Evolutionary conservation across 2,888 invertebrate genomes (phyloP), one percentile per base, ranked within the genome.

Genomic region (Eupithecia subfuscata): DNA sequence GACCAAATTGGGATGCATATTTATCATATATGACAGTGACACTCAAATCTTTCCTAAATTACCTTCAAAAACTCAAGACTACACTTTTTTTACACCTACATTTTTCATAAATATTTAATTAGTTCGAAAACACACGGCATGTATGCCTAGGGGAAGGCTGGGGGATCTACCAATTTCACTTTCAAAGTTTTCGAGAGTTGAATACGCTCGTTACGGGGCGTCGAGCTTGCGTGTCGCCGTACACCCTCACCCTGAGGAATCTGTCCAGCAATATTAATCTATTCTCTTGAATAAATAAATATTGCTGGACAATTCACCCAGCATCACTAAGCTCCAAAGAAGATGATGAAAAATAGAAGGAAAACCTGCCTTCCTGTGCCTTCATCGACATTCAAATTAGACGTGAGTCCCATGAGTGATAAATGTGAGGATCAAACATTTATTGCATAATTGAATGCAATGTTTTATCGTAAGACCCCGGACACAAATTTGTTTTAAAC

Each of bases 401-500:
- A 56, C 1, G 22, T 12, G 56, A 22, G 56, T 56, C 11, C 18
- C 56, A 56, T 12, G 2, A 63, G 30, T 30, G 3, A 63, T 8
- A 63, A 16, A 63, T 16, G 6, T 63, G 30, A 16, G 4, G 9
- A 65, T 37, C 9, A 65, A 65, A 67, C 40, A 18, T 48, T 30
- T 12, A 56, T 43, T 37, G 18, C 43, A 71, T 63, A 60, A 48
- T 71, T 30, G 45, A 68, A 60, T 67, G 52, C 9, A 60, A 67
- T 63, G 8, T 52, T 14, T 68, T 68, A 71, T 77, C 64, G 69
- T 74, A 70, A 65, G 37, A 22, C 63, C 65, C 65, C 75, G 69
- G 75, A 77, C 74, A 52, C 30, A 79, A 73, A 84, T 82, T 80
- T 78, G 74, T 81, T 82, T 80, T 81, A 78, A 84, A 82, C 77